Evolutionary conservation across 2,888 invertebrate species (phyloP), one percentile per base, ranked within the genome.

Genomic region (Nemapogon koenigi): DNA sequence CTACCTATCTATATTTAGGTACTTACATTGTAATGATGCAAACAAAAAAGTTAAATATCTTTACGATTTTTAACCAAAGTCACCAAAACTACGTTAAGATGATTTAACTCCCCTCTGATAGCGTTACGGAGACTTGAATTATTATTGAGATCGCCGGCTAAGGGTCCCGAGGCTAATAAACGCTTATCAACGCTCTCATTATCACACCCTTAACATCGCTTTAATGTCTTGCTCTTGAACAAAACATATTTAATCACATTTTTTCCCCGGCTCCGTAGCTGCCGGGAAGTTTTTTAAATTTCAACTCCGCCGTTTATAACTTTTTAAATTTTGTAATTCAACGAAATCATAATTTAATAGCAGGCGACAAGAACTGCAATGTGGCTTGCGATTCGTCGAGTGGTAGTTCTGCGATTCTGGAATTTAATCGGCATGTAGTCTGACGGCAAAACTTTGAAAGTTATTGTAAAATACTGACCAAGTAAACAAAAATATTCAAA

Each of bases 231-330:
- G 72, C 75, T 72, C 67, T 76, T 73, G 78, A 79, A 79, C 79
- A 80, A 79, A 79, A 80, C 79, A 80, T 80, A 79, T 80, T 80
- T 80, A 80, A 80, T 80, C 78, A 69, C 72, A 76, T 75, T 79
- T 79, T 75, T 64, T 60, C 59, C 60, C 54, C 49, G 50, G 48
- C 53, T 15, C 31, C 16, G 14, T 18, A 16, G 4, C 16, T 4
- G 35, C 19, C 18, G 55, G 56, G 60, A 73, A 75, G 66, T 75
- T 78, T 76, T 36, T 39, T 32, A 22, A 22, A 22, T 7, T 22
- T 22, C n/a, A n/a, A n/a, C n/a, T n/a, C 4, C 16, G 15, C 17
- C 4, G 18, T 11, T 18, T 54, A 56, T 59, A 73, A 73, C 66
- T 75, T 78, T 76, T 69, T 60, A 64, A 75, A 72, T 73, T 76